Percentiles rank a stretch among this genome's conserved stretches.
These are phyloP conservation scores for Magallana gigas DNA, from an alignment of 1,140 invertebrate genomes.

Conservation along the genomic window DNA sequence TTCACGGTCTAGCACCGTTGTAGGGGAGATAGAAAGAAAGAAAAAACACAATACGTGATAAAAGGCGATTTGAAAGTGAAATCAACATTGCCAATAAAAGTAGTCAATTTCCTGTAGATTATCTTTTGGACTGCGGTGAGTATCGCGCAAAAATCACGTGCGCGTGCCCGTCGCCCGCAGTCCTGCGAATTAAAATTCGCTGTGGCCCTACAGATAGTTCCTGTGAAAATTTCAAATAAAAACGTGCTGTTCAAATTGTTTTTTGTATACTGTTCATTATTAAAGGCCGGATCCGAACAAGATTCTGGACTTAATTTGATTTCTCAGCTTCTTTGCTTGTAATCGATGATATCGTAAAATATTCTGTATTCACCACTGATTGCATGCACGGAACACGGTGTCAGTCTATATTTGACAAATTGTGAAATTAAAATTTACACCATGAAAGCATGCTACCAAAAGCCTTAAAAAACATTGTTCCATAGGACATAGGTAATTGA, in stretches of 20 bases:
- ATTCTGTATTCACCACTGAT: too few relatives aligned
- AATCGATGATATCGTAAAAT: too few relatives aligned
- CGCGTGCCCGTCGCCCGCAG: neutral
- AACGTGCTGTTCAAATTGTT: constrained; percentile 8
- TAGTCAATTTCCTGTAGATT: constrained; percentile 18
- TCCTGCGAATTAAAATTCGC: neutral
- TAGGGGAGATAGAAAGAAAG: neutral
- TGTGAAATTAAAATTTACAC: too few relatives aligned
- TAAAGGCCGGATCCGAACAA: neutral
- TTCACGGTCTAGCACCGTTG: neutral
- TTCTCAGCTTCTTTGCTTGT: neutral
- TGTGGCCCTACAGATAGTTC: neutral
- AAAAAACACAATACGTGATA: constrained; percentile 21
- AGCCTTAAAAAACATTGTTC: too few relatives aligned
- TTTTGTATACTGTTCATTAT: neutral
- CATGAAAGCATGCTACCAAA: too few relatives aligned
- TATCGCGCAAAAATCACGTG: neutral
- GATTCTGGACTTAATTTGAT: neutral
- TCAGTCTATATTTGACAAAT: too few relatives aligned
- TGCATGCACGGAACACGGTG: too few relatives aligned
- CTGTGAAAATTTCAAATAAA: neutral
- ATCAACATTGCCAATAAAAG: constrained; percentile 27
- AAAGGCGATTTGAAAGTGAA: constrained; percentile 13
- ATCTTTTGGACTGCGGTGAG: constrained; percentile 10
- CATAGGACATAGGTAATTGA: too few relatives aligned